These are phyloP conservation scores for Xerus rutilus DNA, from an alignment of 2,797 vertebrate genomes.

Conservation along the genomic window DNA sequence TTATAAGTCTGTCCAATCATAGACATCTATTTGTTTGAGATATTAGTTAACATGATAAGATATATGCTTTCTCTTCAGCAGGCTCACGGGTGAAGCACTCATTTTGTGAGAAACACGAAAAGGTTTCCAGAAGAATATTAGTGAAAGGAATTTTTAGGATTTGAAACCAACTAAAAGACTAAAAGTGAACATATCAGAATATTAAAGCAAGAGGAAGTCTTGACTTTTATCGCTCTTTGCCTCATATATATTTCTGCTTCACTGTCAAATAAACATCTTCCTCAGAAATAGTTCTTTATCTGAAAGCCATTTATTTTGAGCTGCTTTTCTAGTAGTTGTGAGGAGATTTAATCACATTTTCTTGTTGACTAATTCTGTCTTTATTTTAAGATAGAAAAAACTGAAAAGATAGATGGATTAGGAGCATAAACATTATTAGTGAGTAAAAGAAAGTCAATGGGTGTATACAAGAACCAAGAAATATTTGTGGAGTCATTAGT, in stretches of 20 bases:
- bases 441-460: not conserved
- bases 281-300: not conserved
- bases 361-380: not conserved
- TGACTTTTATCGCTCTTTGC: constrained; percentile 10
- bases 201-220: not conserved
- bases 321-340: not conserved
- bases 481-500: not conserved
- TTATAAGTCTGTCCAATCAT: constrained; percentile 24
- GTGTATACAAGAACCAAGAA: not conserved
- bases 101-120: too few species aligned
- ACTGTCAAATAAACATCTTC: not conserved
- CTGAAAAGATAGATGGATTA: not conserved
- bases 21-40: constrained; percentile 51
- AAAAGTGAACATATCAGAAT: constrained; percentile 5
- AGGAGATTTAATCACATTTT: not conserved
- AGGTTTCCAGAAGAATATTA: too few species aligned
- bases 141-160: constrained; percentile 31
- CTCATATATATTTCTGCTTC: not conserved
- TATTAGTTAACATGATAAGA: constrained; percentile 21
- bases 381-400: constrained; percentile 29
- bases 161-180: constrained; percentile 37
- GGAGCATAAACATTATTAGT: not conserved
- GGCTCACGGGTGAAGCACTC: not conserved
- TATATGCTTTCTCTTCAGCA: not conserved
- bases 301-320: not conserved